Evolutionary conservation across 2,797 vertebrate genomes (phyloP), one percentile per base, ranked within the genome.

Genomic region (Xyrichtys novacula): DNA sequence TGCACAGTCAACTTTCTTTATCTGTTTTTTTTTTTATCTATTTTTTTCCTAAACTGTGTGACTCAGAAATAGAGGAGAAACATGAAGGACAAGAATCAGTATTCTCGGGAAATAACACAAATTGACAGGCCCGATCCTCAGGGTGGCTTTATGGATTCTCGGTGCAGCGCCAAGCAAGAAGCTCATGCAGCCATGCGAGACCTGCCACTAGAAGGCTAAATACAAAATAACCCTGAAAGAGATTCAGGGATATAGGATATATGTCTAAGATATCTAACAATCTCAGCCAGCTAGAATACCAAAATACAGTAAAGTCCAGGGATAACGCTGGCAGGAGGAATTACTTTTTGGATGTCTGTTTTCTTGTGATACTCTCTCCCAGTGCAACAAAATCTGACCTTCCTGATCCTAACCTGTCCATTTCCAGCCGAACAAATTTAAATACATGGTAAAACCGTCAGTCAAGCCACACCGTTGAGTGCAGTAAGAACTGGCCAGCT

Each of bases 121-220:
- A 89, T 72, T 82, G 83, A 86, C 83, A 84, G 78, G 58, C 56
- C 39, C 62, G 85, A 80, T 88, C 75, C 83, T 79, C 56, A 5
- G 72, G 85, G 81, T 46, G 53, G 81, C 81, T 91, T 91, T 91
- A 88, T 88, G 84, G 83, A 88, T 88, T 92, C 81, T 69, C 32
- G 17, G 63, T 28, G 65, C 71, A 60, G 77, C 52, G 32, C 80
- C 77, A 70, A 87, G 77, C 77, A 78, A 76, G 75, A 88, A 78
- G 80, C 85, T 72, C 15, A 62, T 61, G 76, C 82, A 87, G 78
- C 74, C 85, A 85, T 77, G 88, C 65, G 68, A 82, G 83, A 90
- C 83, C 73, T 84, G 74, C 77, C 80, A 80, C 84, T 83, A 78
- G 78, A 89, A 85, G 71, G 83, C 83, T 82, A 89, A 90, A 91